Base-by-base conservation (phyloP, 2,113 vertebrate species). In the Stegastes partitus region DNA sequence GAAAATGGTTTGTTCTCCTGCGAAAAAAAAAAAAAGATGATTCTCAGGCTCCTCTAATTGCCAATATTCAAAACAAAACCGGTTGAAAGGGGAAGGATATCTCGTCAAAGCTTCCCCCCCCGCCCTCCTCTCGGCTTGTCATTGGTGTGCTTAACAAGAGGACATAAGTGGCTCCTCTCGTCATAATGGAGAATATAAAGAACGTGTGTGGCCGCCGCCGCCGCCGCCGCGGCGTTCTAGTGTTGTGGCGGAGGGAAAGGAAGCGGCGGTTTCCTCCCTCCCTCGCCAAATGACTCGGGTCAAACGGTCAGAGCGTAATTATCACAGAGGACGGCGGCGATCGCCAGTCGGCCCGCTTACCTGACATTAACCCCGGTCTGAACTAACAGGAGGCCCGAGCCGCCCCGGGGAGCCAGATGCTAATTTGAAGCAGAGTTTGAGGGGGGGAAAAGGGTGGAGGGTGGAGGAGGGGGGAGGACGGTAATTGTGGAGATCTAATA, bases 291-390 rank as follows among this genome's bases (percentile, higher is more conserved):
- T 71, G 91, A 85, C 89, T 76, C 0, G 44, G 93, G 93, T 92
- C 92, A 94, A 92, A 93, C 59, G 76, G 93, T 93, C 91, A 93
- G 81, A 91, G 70, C 72, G 71, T 91, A 93, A 94, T 94, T 93
- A 93, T 91, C 83, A 82, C 80, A 14, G 79, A 77, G 82, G 83
- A 87, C 69, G 68, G 77, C 85, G 44, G 86, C 69, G 47, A 85
- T 79, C 75, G 51, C 67, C 77, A 77, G 89, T 87, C 90, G 77
- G 89, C 82, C 84, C 74, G 83, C 85, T 91, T 91, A 94, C 93
- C 94, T 94, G 90, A 90, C 91, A 91, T 93, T 93, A 93, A 92
- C 92, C 93, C 84, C 66, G 19, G 72, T 75, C 82, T 87, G 86
- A 86, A 85, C 90, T 85, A 90, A 87, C 83, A 82, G 89, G 91